Evolutionary conservation across 2,113 vertebrate species (phyloP).

Genomic region (Hystrix brachyura): DNA sequence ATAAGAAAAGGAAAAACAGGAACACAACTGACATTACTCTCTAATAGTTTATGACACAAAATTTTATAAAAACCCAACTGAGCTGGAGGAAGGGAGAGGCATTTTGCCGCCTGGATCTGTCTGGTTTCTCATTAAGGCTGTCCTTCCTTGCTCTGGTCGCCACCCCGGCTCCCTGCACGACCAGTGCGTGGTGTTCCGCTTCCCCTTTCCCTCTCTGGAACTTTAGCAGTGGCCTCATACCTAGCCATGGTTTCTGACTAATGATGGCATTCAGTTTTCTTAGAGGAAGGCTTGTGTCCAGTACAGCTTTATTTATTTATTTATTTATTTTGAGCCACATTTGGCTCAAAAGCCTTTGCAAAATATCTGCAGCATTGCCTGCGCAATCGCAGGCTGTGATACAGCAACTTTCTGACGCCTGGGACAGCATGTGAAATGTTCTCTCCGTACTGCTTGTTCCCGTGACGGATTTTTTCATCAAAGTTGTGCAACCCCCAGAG

Average conservation of each 20-base stretch:
- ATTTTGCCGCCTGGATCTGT: background rate
- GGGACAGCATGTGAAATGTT: conserved; percentile 57
- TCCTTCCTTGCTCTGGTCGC: background rate
- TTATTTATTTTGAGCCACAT: background rate
- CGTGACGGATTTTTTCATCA: background rate
- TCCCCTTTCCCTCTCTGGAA: background rate
- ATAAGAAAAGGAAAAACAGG: conserved; percentile 34
- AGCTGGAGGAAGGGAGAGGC: background rate
- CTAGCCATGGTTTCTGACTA: background rate
- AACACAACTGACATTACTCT: background rate
- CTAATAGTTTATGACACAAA: background rate
- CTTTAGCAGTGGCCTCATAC: background rate
- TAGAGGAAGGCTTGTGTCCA: background rate
- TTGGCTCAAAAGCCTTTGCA: conserved; percentile 22
- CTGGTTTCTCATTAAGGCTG: background rate
- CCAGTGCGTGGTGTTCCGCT: background rate
- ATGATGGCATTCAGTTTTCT: background rate
- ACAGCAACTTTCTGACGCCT: conserved; percentile 46
- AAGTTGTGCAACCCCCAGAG: conserved; percentile 58
- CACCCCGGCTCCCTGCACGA: background rate
- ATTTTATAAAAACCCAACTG: background rate
- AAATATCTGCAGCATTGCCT: conserved; percentile 7
- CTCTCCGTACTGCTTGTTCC: conserved; percentile 59
- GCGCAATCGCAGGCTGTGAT: conserved; percentile 27
- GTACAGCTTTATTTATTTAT: background rate